Evolutionary conservation across 2,113 vertebrate species (phyloP), one percentile per base, ranked within the genome.

Genomic region (Crocuta crocuta): DNA sequence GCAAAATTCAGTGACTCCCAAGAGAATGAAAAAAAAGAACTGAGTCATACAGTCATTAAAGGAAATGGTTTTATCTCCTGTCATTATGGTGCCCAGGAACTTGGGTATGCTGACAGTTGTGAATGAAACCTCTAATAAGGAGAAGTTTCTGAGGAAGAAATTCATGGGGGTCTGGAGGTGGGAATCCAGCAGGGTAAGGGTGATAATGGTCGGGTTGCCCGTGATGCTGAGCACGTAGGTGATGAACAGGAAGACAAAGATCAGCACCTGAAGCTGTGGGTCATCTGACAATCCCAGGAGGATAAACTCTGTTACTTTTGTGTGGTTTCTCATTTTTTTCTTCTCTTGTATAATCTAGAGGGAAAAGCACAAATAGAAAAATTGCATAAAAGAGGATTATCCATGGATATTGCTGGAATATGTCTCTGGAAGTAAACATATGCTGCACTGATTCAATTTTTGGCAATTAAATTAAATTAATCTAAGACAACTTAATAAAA

Each of bases 301-400:
- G 43, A 98, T 91, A 88, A 98, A 98, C 24, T 97, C 96, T 39
- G 28, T 92, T 45, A 97, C 35, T 26, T 81, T 28, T 50, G 97
- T 97, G 23, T 95, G 48, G 61, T 98, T 98, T 94, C 61, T 95
- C 89, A 95, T 97, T 85, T 23, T 74, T 73, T 43, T 66, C 71
- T 83, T 50, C 24, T 63, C 43, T 26, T 45, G 2, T 71, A 21
- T 35, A 35, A 35, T 71, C 33, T 19, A 71, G 35, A 78, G 33
- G 5, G 50, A 6, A 92, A 84, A 97, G 5, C 3, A 58, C 21
- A 95, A 55, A 12, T 12, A 74, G 43, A 6, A 11, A 43, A 39
- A 39, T 43, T 74, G 19, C 39, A 73, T n/a, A 39, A 73, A 39
- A 43, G 71, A 74, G 2, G 39, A 43, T 74, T 43, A 26, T 74